phyloP scores from a whole-genome alignment of 2,113 vertebrate genomes.

The Lonchura striata region DNA sequence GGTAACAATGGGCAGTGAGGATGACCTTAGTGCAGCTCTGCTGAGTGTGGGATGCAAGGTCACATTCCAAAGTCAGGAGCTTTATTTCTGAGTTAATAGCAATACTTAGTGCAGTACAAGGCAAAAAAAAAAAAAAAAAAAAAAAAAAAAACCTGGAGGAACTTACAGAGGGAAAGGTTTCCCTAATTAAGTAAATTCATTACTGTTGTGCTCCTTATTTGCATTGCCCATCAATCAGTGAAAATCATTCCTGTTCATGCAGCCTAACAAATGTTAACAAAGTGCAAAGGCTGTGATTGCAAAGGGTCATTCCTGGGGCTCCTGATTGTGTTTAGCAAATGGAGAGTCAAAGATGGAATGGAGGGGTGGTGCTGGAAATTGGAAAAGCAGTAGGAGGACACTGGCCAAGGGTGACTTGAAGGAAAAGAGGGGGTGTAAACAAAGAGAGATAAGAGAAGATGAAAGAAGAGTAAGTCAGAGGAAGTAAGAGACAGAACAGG shows the following conservation, averaged over 20 bases:
- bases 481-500: not conserved
- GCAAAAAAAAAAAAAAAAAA: not conserved
- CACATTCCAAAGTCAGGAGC: not conserved
- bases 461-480: not conserved
- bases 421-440: not conserved
- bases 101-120: not conserved
- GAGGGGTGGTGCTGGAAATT: not conserved
- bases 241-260: not conserved
- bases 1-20: rapidly evolving
- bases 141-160: not conserved
- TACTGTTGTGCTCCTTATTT: not conserved
- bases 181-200: not conserved
- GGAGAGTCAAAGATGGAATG: not conserved
- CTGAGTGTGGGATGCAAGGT: not conserved
- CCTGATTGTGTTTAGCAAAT: not conserved
- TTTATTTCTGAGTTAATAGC: not conserved
- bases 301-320: not conserved
- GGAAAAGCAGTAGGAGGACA: not conserved
- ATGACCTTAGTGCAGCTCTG: not conserved
- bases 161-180: not conserved
- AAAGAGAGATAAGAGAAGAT: not conserved
- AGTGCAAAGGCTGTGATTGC: not conserved
- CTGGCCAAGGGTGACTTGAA: not conserved
- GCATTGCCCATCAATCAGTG: not conserved
- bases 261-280: not conserved